A percentile compares a stretch with the other conserved stretches of the same genome.
phyloP scores from a whole-genome alignment of 2,888 invertebrate genomes.

The Molanna angustata region DNA sequence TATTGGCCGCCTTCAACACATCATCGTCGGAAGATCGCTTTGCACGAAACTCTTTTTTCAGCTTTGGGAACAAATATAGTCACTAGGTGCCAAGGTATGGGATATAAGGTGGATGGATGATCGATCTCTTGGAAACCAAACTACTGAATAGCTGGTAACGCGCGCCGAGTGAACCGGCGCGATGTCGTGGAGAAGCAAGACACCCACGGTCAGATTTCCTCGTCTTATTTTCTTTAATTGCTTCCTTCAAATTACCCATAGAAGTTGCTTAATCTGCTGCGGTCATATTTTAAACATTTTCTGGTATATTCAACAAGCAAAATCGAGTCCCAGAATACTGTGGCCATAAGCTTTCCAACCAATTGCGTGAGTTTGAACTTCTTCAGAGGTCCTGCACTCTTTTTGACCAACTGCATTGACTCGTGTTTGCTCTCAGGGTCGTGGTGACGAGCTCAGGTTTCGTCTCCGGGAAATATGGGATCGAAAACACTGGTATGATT shows the following conservation, averaged over 20 bases:
- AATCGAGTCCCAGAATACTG: constrained; percentile 29
- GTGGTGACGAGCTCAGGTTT: constrained; percentile 35
- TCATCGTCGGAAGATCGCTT: constrained; percentile 7
- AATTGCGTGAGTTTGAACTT: constrained; percentile 31
- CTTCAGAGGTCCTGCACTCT: constrained; percentile 31
- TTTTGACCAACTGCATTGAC: constrained; percentile 30
- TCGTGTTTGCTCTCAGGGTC: constrained; percentile 34
- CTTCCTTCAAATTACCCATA: neutral
- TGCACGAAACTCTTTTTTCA: neutral
- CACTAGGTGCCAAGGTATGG: constrained; percentile 24
- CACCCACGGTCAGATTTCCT: neutral
- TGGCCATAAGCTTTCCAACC: constrained; percentile 34
- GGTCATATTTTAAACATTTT: constrained; percentile 22
- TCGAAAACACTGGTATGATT: constrained; percentile 9
- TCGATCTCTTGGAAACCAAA: constrained; percentile 19
- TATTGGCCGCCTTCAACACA: too few species aligned
- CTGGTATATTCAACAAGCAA: constrained; percentile 22
- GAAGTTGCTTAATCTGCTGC: constrained; percentile 21
- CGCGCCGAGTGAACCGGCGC: constrained; percentile 20
- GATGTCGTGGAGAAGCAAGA: constrained; percentile 19
- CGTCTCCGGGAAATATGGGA: constrained; percentile 28
- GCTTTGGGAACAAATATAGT: constrained; percentile 1
- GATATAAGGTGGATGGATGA: constrained; percentile 21
- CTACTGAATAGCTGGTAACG: constrained; percentile 15
- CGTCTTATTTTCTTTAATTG: constrained; percentile 1